Conservation (phyloP, 1,140 invertebrate genomes). For the Homalodisca vitripennis region DNA sequence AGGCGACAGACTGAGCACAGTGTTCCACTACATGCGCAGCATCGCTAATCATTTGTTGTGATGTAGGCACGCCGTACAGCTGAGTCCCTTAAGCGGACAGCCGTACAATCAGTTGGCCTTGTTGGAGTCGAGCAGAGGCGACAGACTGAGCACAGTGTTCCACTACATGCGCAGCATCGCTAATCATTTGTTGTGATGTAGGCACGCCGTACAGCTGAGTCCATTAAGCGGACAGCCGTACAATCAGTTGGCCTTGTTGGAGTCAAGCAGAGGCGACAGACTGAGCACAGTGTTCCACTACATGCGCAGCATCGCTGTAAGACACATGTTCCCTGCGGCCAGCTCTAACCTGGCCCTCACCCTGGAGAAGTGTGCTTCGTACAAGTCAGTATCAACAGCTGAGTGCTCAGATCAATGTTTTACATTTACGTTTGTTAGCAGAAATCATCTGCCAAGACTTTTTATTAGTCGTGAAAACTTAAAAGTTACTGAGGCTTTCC, state of each 20-base stretch:
- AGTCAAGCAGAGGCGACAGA: slow-evolving; percentile 76
- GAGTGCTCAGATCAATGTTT: no score
- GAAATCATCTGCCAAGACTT: no score
- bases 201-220: slow-evolving; percentile 76
- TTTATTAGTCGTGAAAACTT: no score
- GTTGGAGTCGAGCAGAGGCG: slow-evolving; percentile 74
- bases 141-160: slow-evolving; percentile 78
- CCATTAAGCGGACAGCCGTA: slow-evolving; percentile 85
- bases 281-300: slow-evolving; percentile 83
- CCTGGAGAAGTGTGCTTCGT: slow-evolving; percentile 45
- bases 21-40: slow-evolving; percentile 81
- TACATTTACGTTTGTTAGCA: no score
- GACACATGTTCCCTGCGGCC: slow-evolving; percentile 79
- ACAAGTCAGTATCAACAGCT: slow-evolving; percentile 27
- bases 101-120: slow-evolving; percentile 87
- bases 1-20: slow-evolving; percentile 76
- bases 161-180: slow-evolving; percentile 79
- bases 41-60: slow-evolving; percentile 72
- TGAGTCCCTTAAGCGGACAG: slow-evolving; percentile 76
- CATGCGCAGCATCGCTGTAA: slow-evolving; percentile 73
- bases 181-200: slow-evolving; percentile 41
- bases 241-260: slow-evolving; percentile 80
- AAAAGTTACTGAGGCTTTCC: no score
- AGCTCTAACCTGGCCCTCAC: slow-evolving; percentile 72
- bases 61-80: slow-evolving; percentile 80